These are phyloP conservation scores for Pinna nobilis DNA, from an alignment of 1,140 invertebrate species.

Conservation along the genomic window DNA sequence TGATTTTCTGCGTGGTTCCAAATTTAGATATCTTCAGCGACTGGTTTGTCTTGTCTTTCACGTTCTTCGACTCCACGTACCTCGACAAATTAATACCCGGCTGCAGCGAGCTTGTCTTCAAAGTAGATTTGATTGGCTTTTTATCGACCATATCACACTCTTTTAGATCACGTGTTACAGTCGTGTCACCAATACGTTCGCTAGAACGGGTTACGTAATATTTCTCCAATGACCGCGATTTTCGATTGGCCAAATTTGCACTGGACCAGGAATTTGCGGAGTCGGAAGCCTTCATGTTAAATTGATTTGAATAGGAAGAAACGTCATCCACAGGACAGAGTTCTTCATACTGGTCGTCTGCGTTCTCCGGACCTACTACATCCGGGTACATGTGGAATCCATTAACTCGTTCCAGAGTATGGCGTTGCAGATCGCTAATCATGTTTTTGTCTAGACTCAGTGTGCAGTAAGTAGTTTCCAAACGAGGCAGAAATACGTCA, in stretches of 20 bases:
- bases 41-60: too few species aligned
- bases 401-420: neutral
- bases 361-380: too few species aligned
- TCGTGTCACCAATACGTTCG: neutral
- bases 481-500: neutral
- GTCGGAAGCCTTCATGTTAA: neutral
- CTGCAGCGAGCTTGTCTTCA: neutral
- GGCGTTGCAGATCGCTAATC: neutral
- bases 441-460: constrained; percentile 3
- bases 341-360: too few species aligned
- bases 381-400: constrained; percentile 1
- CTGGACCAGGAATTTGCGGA: neutral
- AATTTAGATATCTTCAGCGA: too few species aligned
- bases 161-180: neutral
- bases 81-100: too few species aligned
- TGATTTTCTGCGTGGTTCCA: too few species aligned
- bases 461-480: constrained; percentile 6
- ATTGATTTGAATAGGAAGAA: too few species aligned
- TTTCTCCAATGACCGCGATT: neutral
- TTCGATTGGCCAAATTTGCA: neutral
- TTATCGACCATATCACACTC: neutral
- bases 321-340: too few species aligned
- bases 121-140: constrained; percentile 4
- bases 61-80: too few species aligned
- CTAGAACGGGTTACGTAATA: neutral